phyloP scores from a whole-genome alignment of 2,888 invertebrate genomes.

The Aleiodes testaceus region DNA sequence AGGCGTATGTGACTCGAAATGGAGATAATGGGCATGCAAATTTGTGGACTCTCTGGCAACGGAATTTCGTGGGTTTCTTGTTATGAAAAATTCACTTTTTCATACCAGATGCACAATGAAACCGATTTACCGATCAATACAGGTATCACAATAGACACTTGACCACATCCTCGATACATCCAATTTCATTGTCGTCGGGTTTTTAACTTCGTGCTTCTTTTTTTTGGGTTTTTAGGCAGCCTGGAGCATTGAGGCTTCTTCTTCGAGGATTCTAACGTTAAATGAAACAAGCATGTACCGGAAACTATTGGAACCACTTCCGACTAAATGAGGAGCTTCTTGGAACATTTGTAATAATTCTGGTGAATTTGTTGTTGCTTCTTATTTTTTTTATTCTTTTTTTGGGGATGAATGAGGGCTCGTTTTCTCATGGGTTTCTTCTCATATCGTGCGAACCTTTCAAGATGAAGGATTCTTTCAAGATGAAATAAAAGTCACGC shows the following conservation, averaged over 20 bases:
- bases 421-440: slow-evolving; percentile 1
- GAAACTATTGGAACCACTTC: slow-evolving; percentile 44
- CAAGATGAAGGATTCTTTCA: slow-evolving; percentile 14
- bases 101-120: slow-evolving; percentile 53
- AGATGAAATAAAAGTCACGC: slow-evolving; percentile 13
- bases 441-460: slow-evolving; percentile 18
- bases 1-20: not conserved
- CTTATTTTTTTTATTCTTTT: slow-evolving; percentile 1
- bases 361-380: not conserved
- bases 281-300: slow-evolving; percentile 26
- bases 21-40: not conserved
- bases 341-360: slow-evolving; percentile 27
- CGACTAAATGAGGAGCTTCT: slow-evolving; percentile 25
- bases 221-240: slow-evolving; percentile 41
- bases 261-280: not conserved
- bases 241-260: slow-evolving; percentile 39
- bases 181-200: slow-evolving; percentile 60
- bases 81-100: slow-evolving; percentile 1
- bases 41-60: not conserved
- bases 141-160: slow-evolving; percentile 44
- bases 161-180: slow-evolving; percentile 58
- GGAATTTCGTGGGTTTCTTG: too few species aligned
- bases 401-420: slow-evolving; percentile 13
- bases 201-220: slow-evolving; percentile 44
- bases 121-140: slow-evolving; percentile 51